Conservation (phyloP, 2,113 vertebrate species). For the Hippocampus barbouri region DNA sequence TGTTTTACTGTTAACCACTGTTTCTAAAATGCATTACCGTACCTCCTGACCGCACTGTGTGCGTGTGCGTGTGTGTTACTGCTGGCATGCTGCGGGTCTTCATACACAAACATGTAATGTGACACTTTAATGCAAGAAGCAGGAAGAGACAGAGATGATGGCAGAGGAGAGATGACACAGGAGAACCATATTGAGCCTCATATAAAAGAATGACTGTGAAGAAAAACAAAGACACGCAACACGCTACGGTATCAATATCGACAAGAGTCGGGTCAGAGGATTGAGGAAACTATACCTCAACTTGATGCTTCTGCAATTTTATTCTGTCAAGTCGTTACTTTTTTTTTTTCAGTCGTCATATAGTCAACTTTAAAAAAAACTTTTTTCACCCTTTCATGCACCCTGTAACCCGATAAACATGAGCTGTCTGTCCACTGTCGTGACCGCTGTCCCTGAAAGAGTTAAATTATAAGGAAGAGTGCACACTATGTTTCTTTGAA, state of each 20-base stretch:
- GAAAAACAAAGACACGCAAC: constrained; percentile 13
- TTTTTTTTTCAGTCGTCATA: too few species aligned
- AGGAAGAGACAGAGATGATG: constrained; percentile 31
- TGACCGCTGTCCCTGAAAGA: too few species aligned
- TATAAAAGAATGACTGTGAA: constrained; percentile 13
- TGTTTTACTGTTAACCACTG: constrained; percentile 64
- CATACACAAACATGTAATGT: constrained; percentile 34
- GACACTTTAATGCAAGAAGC: constrained; percentile 65
- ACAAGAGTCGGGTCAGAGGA: constrained; percentile 36
- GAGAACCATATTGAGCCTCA: constrained; percentile 44
- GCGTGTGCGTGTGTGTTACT: constrained; percentile 7
- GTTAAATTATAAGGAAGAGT: too few species aligned
- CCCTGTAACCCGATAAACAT: too few species aligned
- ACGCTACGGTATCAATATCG: constrained; percentile 31
- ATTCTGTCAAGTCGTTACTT: too few species aligned
- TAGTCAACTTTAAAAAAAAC: too few species aligned
- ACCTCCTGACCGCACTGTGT: constrained; percentile 41
- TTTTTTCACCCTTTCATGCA: too few species aligned
- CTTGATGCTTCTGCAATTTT: not conserved
- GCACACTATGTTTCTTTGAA: not conserved
- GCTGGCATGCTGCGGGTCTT: constrained; percentile 10
- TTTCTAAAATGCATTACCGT: constrained; percentile 54
- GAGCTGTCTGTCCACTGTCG: too few species aligned
- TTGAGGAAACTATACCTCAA: constrained; percentile 13
- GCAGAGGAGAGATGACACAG: constrained; percentile 31